A percentile compares a stretch with the other conserved stretches of the same genome.
phyloP scores from a whole-genome alignment of 1,140 invertebrate genomes.

The Caenorhabditis remanei region DNA sequence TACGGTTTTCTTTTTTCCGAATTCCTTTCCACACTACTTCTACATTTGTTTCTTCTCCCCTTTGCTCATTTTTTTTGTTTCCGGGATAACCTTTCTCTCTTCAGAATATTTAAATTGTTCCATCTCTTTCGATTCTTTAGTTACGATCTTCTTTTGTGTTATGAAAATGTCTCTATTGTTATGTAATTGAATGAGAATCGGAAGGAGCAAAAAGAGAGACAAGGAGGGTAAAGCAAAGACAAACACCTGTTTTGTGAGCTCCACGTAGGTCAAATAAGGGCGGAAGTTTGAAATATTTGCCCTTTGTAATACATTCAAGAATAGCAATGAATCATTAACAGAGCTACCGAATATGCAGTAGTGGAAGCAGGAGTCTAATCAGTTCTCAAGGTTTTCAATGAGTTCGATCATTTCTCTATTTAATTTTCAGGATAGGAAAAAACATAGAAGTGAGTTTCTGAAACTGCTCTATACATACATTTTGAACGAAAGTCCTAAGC shows the following conservation, averaged over 20 bases:
- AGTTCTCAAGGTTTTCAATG: too few species aligned
- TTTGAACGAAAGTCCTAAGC: background rate
- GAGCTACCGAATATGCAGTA: too few species aligned
- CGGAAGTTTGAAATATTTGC: background rate
- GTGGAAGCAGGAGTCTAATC: too few species aligned
- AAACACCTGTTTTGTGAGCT: background rate
- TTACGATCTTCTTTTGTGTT: slow-evolving; percentile 47
- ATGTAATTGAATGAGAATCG: slow-evolving; percentile 43
- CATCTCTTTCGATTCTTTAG: slow-evolving; percentile 2
- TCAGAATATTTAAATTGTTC: background rate
- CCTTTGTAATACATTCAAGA: too few species aligned
- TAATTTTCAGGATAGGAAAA: too few species aligned
- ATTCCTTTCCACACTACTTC: background rate
- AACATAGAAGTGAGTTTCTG: too few species aligned
- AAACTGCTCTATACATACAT: background rate
- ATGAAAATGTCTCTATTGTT: slow-evolving; percentile 50
- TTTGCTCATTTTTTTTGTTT: background rate
- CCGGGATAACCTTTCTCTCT: slow-evolving; percentile 34
- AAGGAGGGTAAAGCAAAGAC: background rate
- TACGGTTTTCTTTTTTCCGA: background rate
- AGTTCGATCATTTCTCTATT: too few species aligned
- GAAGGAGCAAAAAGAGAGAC: background rate
- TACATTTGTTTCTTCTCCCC: background rate
- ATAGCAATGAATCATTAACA: background rate
- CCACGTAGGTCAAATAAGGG: slow-evolving; percentile 16